Evolutionary conservation across 2,888 invertebrate species (phyloP).

Genomic region (Agrotis clavis): DNA sequence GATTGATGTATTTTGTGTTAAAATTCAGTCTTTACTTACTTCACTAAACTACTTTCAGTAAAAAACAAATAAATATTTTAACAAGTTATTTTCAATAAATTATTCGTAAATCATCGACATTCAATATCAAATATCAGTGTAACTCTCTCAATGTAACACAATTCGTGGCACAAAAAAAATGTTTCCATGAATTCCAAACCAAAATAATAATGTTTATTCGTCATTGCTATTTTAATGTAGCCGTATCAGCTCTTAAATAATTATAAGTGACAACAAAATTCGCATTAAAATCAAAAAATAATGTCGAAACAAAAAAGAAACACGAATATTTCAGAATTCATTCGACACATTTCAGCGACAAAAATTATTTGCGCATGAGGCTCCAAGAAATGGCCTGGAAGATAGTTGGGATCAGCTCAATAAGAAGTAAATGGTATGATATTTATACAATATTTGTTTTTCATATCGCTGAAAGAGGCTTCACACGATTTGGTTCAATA

Average conservation of each 20-base stretch:
- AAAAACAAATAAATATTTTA: background rate
- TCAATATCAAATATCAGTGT: no score
- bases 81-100: background rate
- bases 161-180: no score
- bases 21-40: background rate
- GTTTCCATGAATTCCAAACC: no score
- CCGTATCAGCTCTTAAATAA: background rate
- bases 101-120: background rate
- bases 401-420: constrained; percentile 10
- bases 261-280: background rate
- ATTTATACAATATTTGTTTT: constrained; percentile 7
- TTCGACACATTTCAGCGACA: constrained; percentile 14
- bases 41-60: background rate
- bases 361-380: constrained; percentile 2
- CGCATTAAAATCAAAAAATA: background rate
- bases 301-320: background rate
- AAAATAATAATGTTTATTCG: no score
- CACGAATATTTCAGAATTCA: background rate
- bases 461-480: background rate
- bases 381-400: constrained; percentile 38
- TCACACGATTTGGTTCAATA: background rate
- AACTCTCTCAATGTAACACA: no score
- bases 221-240: background rate
- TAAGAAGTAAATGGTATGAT: constrained; percentile 28
- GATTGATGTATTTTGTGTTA: background rate